These are phyloP conservation scores for Mesocentrotus franciscanus DNA, from an alignment of 53 echinoderm and acorn worm genomes.

Conservation along the genomic window DNA sequence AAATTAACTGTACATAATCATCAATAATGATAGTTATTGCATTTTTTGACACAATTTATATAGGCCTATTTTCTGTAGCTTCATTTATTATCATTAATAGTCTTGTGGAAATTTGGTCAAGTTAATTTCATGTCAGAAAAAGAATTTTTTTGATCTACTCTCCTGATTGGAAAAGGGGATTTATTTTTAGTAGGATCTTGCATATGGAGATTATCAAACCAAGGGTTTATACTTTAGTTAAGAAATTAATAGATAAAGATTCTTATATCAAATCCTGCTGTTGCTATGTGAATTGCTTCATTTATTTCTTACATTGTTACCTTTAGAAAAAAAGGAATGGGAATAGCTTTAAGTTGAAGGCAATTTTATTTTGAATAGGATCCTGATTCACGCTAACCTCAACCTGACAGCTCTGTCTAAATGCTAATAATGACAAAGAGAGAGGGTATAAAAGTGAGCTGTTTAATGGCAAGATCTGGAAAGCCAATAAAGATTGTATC, in stretches of 20 bases:
- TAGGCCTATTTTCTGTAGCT: not conserved
- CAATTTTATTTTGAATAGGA: not conserved
- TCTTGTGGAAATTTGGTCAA: not conserved
- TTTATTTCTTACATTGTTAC: not conserved
- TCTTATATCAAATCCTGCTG: too few species aligned
- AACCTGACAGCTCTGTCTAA: slow-evolving; percentile 18
- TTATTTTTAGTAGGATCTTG: too few species aligned
- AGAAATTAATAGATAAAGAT: too few species aligned
- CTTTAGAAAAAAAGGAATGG: not conserved
- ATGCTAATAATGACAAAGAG: slow-evolving; percentile 27
- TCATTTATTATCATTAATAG: not conserved
- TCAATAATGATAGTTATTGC: not conserved
- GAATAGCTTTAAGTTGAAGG: not conserved
- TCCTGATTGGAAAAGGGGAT: too few species aligned
- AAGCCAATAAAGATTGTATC: slow-evolving; percentile 56
- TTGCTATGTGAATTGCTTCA: not conserved
- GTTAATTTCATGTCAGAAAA: not conserved
- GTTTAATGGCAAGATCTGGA: slow-evolving; percentile 49
- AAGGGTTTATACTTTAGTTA: too few species aligned
- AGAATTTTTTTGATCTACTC: not conserved
- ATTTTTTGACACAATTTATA: not conserved
- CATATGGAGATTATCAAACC: too few species aligned
- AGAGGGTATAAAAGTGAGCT: slow-evolving; percentile 41
- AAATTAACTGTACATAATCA: not conserved
- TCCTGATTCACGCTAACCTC: not conserved